phyloP scores from a whole-genome alignment of 2,888 invertebrate species.

The Furcula furcula region DNA sequence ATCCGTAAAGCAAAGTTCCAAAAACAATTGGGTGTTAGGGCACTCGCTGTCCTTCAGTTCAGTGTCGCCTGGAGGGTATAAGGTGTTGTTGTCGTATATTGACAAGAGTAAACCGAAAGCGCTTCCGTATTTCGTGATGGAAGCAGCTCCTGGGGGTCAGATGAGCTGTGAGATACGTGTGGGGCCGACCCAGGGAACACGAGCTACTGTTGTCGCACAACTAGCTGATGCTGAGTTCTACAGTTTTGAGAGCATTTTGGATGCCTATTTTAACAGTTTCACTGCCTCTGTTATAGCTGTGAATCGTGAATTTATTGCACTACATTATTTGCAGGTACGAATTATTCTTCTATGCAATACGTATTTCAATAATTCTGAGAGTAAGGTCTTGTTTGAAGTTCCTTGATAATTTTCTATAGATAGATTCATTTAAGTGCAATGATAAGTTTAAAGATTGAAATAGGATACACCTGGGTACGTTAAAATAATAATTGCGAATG shows the following conservation, averaged over 20 bases:
- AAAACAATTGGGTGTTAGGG: slow-evolving; percentile 63
- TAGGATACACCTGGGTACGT: no score
- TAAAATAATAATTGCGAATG: no score
- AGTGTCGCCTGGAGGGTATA: slow-evolving; percentile 74
- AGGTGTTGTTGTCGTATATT: slow-evolving; percentile 60
- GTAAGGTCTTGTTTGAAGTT: no score
- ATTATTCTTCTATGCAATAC: no score
- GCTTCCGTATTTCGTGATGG: slow-evolving; percentile 71
- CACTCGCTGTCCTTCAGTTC: slow-evolving; percentile 71
- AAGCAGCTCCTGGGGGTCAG: slow-evolving; percentile 73
- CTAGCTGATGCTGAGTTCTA: slow-evolving; percentile 64
- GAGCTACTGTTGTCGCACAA: slow-evolving; percentile 67
- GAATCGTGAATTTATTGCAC: slow-evolving; percentile 69
- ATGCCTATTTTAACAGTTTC: slow-evolving; percentile 59
- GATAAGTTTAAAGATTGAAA: no score
- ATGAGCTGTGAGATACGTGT: slow-evolving; percentile 71
- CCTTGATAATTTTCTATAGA: no score
- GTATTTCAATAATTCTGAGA: no score
- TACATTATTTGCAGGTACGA: slow-evolving; percentile 71
- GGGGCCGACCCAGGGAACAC: slow-evolving; percentile 52
- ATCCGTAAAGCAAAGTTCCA: slow-evolving; percentile 59
- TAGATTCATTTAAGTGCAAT: no score
- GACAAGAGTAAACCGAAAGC: slow-evolving; percentile 52
- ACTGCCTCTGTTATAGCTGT: slow-evolving; percentile 71
- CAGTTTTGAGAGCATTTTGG: slow-evolving; percentile 70